Percentiles rank a stretch among this genome's conserved stretches.
phyloP scores from a whole-genome alignment of 2,113 vertebrate species.

The Xyliphius kryptos region DNA sequence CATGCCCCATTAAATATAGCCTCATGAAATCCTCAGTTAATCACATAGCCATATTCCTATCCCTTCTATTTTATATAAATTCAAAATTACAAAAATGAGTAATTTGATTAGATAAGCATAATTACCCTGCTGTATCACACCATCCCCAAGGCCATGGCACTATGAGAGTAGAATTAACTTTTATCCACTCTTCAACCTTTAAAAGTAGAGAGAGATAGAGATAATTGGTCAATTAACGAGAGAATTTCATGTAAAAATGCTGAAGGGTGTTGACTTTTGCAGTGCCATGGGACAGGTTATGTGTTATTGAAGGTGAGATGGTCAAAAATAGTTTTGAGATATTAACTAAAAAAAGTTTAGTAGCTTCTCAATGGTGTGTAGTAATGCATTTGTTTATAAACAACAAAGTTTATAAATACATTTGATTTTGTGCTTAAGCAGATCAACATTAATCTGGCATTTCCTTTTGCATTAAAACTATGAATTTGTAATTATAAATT shows the following conservation, averaged over 20 bases:
- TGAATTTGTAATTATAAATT: too few relatives aligned
- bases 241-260: too few relatives aligned
- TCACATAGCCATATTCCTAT: slow-evolving; percentile 12
- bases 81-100: slow-evolving; percentile 29
- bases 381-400: too few relatives aligned
- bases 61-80: slow-evolving; percentile 18
- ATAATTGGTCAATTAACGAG: slow-evolving; percentile 44
- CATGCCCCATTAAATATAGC: slow-evolving; percentile 14
- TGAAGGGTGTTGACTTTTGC: slow-evolving; percentile 60
- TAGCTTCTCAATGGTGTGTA: too few relatives aligned
- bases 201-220: slow-evolving; percentile 42
- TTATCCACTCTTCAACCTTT: slow-evolving; percentile 36
- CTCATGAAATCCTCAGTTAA: slow-evolving; percentile 22
- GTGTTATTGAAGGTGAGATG: slow-evolving; percentile 32
- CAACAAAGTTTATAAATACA: too few relatives aligned
- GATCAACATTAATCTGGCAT: too few relatives aligned
- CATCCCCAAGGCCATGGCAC: slow-evolving; percentile 35
- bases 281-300: slow-evolving; percentile 50
- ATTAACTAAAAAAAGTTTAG: too few relatives aligned
- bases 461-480: too few relatives aligned
- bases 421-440: too few relatives aligned
- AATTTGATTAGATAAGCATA: slow-evolving; percentile 41
- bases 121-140: slow-evolving; percentile 34
- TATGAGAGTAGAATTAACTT: slow-evolving; percentile 39
- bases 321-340: too few relatives aligned